Evolutionary conservation across 2,888 invertebrate genomes (phyloP), one percentile per base, ranked within the genome.

Genomic region (Melanargia galathea): DNA sequence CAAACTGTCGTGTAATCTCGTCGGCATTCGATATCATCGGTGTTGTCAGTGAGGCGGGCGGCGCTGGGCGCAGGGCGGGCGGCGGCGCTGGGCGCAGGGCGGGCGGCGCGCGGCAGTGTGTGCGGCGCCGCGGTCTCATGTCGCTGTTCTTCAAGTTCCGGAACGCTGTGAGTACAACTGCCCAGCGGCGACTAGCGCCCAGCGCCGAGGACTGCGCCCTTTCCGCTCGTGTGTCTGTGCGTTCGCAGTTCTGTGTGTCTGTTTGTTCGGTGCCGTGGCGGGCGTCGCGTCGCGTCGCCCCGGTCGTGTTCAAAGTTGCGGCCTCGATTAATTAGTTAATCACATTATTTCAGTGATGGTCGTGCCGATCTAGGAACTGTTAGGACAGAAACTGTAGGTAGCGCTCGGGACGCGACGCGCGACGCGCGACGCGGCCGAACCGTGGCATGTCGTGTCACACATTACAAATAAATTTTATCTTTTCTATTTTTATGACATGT

Each of bases 141-240:
- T 92, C 92, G 79, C 84, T 90, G 75, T 92, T 92, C 83, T 92
- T 92, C 87, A 92, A 92, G 82, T 91, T 92, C 83, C 79, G 92
- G 79, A 90, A 84, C 81, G 91, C 84, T 79, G 92, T 92, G 82
- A 92, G 92, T 92, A 89, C 43, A 13, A n/a, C 52, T 43, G 43
- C 7, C 16, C 38, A 16, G 46, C 8, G 52, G n/a, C n/a, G n/a
- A n/a, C 52, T 26, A 40, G n/a, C 16, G 45, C 20, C 4, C 26
- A 22, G 38, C 56, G 18, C 20, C 22, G 40, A 24, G 26, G 18
- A 16, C 0, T 18, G 20, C 45, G 18, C 20, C 11, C 8, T n/a
- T 4, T n/a, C n/a, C 4, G 5, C 38, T 13, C 24, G n/a, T 1
- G 30, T 30, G 30, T 30, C 30, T 3, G 30, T 8, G 3, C 30